Base-by-base conservation (phyloP, 92 coral and sea anemone genomes). In the Actinernus sp. region DNA sequence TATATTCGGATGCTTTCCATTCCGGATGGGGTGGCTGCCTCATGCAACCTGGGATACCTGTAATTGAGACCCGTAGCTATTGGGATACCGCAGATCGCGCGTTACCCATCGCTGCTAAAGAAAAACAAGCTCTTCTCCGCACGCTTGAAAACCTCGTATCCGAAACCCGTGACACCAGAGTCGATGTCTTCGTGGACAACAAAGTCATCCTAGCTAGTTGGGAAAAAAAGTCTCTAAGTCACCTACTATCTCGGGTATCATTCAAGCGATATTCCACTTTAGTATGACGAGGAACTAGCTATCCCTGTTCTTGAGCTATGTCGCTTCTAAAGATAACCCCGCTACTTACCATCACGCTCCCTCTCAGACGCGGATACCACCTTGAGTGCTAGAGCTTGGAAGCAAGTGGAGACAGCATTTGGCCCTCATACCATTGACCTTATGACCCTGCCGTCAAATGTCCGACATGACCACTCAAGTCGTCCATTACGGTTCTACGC, bases 41-140 rank as follows among this genome's bases (percentile, higher is more conserved):
- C 8, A 7, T 37, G n/a, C 43, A 37, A n/a, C 9, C 8, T 7
- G 43, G 43, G 9, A 37, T 7, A 37, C 8, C 43, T 8, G n/a
- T n/a, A n/a, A n/a, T 37, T 8, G 43, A 37, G n/a, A 37, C 43
- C 8, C 43, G 43, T 7, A n/a, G 43, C 43, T 37, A 37, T 37
- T 37, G 43, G 43, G 43, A 37, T n/a, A n/a, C n/a, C n/a, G 9
- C 8, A 7, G 43, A 37, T 7, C 43, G 43, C n/a, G 43, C 9
- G n/a, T n/a, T 37, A 8, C 43, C 43, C 43, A 37, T 37, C 43
- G n/a, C 43, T n/a, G 43, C 43, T n/a, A 37, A 37, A 37, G 43
- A n/a, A n/a, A 37, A 8, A 7, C n/a, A 7, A 37, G 43, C 43
- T 37, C 43, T 37, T 7, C 43, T 37, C 9, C n/a, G n/a, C n/a